Base-by-base conservation (phyloP, 2,888 invertebrate genomes). In the Zhengitettix transpicula region DNA sequence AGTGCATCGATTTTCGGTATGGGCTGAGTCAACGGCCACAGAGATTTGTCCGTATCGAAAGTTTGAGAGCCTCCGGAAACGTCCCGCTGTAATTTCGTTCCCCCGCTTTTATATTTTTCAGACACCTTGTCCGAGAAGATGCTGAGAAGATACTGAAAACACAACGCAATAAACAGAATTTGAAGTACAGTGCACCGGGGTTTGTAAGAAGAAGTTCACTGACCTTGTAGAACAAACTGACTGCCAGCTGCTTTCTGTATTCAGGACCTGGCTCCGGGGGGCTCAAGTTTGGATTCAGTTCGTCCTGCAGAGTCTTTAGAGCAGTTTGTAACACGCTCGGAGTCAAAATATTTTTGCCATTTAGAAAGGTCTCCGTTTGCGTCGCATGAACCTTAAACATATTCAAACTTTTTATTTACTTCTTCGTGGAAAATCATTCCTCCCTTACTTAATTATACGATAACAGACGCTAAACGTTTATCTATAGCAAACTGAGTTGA, bases 221-320 rank as follows among this genome's bases (percentile, higher is more conserved):
- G 70, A 85, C 87, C 79, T 90, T 92, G 71, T 90, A 93, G 68
- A 92, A 84, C n/a, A 93, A 73, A 9, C 84, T 79, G 60, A 84
- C 75, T 0, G 90, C 86, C 10, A 93, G 73, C 12, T 77, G 76
- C 67, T 82, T 84, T 40, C 89, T 78, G 67, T 84, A 90, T 51
- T 74, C 75, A 0, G 85, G 81, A 0, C 82, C 78, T 0, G 85
- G 81, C 67, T 88, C 85, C 0, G 86, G 84, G 0, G 82, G 76
- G 15, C 77, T 71, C 14, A 77, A 74, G 60, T 83, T 81, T 0
- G 89, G 84, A 1, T 75, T 68, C 0, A 92, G 62, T 70, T 91
- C 87, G 0, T 72, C 63, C 67, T 74, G 56, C 74, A 86, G 64
- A 65, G 67, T 56, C 73, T 70, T 68, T 40, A 87, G 67, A 0